Conservation (phyloP, 2,888 invertebrate species). For the Amphipoea lucens region DNA sequence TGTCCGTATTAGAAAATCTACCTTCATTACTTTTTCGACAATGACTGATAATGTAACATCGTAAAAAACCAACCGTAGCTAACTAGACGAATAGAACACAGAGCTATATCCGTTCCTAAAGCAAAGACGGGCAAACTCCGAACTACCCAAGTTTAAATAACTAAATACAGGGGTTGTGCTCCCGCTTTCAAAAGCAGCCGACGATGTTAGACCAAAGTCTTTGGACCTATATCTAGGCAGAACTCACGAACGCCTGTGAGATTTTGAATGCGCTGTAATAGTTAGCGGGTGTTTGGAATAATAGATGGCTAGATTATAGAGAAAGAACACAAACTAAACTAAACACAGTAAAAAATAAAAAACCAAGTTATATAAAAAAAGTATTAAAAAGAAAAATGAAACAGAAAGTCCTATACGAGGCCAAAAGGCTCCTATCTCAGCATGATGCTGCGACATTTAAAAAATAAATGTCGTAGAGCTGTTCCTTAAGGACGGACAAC, state of each 20-base stretch:
- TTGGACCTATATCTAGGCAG: conserved; percentile 55
- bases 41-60: not conserved
- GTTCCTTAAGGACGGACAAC: too few relatives aligned
- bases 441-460: too few relatives aligned
- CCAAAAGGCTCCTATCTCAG: too few relatives aligned
- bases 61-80: not conserved
- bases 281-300: conserved; percentile 51
- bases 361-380: too few relatives aligned
- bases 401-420: too few relatives aligned
- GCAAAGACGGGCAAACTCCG: conserved; percentile 50
- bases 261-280: conserved; percentile 55
- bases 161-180: conserved; percentile 60
- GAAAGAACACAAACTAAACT: too few relatives aligned
- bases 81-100: conserved; percentile 16
- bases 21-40: not conserved
- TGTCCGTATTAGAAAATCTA: not conserved
- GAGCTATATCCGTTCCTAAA: conserved; percentile 18
- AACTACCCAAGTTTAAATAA: conserved; percentile 63
- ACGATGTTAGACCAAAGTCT: conserved; percentile 58
- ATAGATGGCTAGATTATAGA: conserved; percentile 14
- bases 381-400: too few relatives aligned
- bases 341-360: too few relatives aligned
- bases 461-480: too few relatives aligned
- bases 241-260: conserved; percentile 53
- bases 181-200: conserved; percentile 64